Base-by-base conservation (phyloP, 2,113 vertebrate species). In the Manacus vitellinus region DNA sequence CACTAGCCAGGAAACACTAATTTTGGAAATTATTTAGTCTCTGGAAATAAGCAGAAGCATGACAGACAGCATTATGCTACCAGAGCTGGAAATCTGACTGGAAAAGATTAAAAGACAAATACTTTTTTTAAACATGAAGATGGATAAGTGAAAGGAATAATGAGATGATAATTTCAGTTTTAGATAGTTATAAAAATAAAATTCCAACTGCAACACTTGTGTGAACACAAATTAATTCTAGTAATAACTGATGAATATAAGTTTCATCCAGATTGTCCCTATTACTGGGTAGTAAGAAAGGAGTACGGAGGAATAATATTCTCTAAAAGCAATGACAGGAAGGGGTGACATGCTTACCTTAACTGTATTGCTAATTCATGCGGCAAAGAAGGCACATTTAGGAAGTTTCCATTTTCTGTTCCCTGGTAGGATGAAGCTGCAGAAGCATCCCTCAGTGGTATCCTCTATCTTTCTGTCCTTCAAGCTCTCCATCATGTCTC, bases 11-110 rank as follows among this genome's bases (percentile, higher is more conserved):
- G 54, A 94, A 92, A 75, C 39, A 78, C 65, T 87, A 41, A 61
- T 91, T 91, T 71, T 68, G 41, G 54, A 88, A 92, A 79, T 88
- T 76, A 77, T 79, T 91, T 76, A 92, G 19, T 74, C 37, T 61
- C n/a, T 86, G 47, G 14, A 75, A 46, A 83, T 58, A 88, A 89
- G 49, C 10, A 87, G 62, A 78, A 78, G 10, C 33, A 73, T 56
- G 33, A 80, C 24, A 81, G 39, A 72, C 14, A 75, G 13, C 11
- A 81, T 65, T 84, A 61, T 55, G 43, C 58, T 87, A 75, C n/a
- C 20, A 68, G 56, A 82, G 44, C 21, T 89, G 18, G 25, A 88
- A 91, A 83, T 27, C 4, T 46, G 20, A 58, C 8, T 66, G 25
- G 43, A 91, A 87, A 82, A 62, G 4, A 43, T 73, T 43, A 65